Conservation (phyloP, 1,140 invertebrate genomes). For the Euwallacea similis region DNA sequence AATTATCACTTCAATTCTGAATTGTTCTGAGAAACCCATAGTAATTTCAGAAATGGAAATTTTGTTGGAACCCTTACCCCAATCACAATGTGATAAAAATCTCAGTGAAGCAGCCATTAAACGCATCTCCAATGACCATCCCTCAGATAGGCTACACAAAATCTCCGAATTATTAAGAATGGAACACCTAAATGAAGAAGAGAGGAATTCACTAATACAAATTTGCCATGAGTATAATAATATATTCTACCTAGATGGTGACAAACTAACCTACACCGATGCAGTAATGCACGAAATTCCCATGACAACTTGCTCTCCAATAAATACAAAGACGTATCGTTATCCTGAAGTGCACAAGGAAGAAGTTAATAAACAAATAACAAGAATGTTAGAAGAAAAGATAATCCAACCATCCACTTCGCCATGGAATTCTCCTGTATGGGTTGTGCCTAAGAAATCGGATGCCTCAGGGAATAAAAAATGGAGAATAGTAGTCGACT, state of each 20-base stretch:
- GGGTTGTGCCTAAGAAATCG: constrained; percentile 39
- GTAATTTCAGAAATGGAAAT: neutral
- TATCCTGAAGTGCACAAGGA: constrained; percentile 10
- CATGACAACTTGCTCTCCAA: neutral
- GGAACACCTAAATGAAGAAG: constrained; percentile 12
- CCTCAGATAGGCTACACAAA: neutral
- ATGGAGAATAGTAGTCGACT: constrained; percentile 40
- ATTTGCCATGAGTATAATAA: neutral
- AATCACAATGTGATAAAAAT: neutral
- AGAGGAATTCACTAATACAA: neutral
- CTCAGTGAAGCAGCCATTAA: neutral
- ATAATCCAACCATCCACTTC: constrained; percentile 17
- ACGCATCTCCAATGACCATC: neutral
- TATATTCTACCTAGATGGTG: constrained; percentile 11
- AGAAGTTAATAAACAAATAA: constrained; percentile 11
- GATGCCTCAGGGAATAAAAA: constrained; percentile 40
- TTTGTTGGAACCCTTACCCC: neutral
- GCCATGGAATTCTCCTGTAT: constrained; percentile 26
- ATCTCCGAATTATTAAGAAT: neutral
- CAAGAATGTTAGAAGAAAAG: constrained; percentile 8
- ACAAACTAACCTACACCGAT: constrained; percentile 11
- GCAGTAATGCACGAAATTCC: constrained; percentile 1
- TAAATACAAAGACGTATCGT: constrained; percentile 11
- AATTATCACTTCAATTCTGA: neutral
- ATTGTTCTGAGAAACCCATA: neutral